phyloP scores from a whole-genome alignment of 2,888 invertebrate genomes.

The Clivina fossor region DNA sequence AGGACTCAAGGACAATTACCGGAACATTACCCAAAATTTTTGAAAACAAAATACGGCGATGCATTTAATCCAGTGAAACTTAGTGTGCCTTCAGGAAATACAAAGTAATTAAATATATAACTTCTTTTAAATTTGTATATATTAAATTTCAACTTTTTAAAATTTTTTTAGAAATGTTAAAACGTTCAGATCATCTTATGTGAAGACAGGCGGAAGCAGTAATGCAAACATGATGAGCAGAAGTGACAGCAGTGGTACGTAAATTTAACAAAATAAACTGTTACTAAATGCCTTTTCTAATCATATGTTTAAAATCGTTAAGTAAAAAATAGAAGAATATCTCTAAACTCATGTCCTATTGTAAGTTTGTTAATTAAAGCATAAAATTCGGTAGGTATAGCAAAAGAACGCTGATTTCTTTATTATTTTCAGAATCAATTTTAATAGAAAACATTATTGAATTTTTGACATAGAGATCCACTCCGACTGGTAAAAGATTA shows the following conservation, averaged over 20 bases:
- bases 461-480: slow-evolving; percentile 5
- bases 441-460: not conserved
- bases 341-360: too few species aligned
- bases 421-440: not conserved
- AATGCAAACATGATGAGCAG: too few species aligned
- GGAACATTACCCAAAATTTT: slow-evolving; percentile 21
- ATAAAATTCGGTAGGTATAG: not conserved
- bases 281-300: too few species aligned
- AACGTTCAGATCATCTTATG: slow-evolving; percentile 6
- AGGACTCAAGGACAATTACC: too few species aligned
- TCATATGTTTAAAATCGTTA: too few species aligned
- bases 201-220: too few species aligned
- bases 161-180: not conserved
- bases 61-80: not conserved
- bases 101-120: not conserved
- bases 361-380: too few species aligned
- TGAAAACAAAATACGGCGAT: slow-evolving; percentile 4
- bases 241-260: too few species aligned
- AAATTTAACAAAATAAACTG: too few species aligned
- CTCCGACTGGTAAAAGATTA: too few species aligned
- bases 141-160: not conserved
- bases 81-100: not conserved
- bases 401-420: not conserved
- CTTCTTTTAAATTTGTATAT: not conserved
- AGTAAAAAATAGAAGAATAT: too few species aligned